Conservation (phyloP, 2,113 vertebrate species). For the Panthera leo region DNA sequence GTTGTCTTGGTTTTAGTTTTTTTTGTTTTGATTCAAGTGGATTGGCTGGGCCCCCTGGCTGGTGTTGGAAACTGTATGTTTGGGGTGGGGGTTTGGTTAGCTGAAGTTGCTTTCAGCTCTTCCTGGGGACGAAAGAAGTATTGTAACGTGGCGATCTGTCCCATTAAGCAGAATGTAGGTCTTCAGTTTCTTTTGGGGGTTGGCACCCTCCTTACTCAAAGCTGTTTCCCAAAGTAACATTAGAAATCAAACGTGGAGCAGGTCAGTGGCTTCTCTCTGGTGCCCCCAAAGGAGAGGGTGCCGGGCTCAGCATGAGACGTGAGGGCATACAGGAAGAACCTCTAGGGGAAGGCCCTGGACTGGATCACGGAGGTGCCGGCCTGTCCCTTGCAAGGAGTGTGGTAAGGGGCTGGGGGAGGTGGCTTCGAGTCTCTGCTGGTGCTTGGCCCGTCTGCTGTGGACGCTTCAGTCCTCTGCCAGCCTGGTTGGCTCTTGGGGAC, state of each 20-base stretch:
- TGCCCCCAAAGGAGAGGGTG: not conserved
- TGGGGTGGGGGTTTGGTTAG: not conserved
- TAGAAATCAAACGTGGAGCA: not conserved
- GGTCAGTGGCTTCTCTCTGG: not conserved
- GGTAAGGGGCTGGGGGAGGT: not conserved
- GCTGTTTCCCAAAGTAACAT: not conserved
- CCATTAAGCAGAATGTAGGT: not conserved
- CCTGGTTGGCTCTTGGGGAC: not conserved
- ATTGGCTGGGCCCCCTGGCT: not conserved
- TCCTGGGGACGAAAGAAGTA: not conserved
- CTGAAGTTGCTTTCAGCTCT: not conserved
- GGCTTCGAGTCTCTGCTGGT: not conserved
- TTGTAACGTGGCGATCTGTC: not conserved
- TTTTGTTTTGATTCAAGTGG: constrained; percentile 50
- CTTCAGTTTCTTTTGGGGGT: not conserved
- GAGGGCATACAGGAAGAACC: not conserved
- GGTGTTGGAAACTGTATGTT: not conserved
- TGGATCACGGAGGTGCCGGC: not conserved
- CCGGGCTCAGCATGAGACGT: not conserved
- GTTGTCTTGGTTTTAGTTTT: constrained; percentile 46
- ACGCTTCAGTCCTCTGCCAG: not conserved
- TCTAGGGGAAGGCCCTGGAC: not conserved
- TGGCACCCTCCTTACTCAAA: not conserved
- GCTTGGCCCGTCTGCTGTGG: not conserved
- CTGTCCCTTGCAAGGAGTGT: not conserved